A percentile compares a stretch with the other conserved stretches of the same genome.
These are phyloP conservation scores for Shinisaurus crocodilurus DNA, from an alignment of 2,113 vertebrate species.

Conservation along the genomic window DNA sequence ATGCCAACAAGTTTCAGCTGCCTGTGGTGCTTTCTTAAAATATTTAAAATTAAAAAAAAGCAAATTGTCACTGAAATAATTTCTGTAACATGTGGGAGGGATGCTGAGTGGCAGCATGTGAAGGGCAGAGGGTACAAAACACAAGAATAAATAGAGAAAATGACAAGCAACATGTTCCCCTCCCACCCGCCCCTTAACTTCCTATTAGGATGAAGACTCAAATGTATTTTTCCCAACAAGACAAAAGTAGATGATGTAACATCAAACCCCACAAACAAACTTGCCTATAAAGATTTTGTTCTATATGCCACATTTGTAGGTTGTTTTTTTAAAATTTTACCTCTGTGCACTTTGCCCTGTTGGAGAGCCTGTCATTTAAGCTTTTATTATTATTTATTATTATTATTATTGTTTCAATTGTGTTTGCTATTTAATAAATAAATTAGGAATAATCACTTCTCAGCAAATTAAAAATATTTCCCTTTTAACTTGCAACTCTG, in stretches of 20 bases:
- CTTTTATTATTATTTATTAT: too few species aligned
- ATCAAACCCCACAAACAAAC: constrained; percentile 87
- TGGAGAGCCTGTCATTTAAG: constrained; percentile 85
- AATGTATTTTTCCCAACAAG: constrained; percentile 86
- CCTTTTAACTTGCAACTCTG: constrained; percentile 91
- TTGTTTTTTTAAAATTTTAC: constrained; percentile 81
- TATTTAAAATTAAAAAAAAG: constrained; percentile 15
- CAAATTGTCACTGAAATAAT: too few species aligned
- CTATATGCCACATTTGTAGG: constrained; percentile 21
- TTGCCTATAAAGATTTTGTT: constrained; percentile 44
- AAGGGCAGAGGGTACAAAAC: constrained; percentile 64
- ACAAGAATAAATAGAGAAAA: constrained; percentile 84
- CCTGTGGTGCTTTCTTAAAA: constrained; percentile 8
- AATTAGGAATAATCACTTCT: constrained; percentile 87
- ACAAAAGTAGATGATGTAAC: constrained; percentile 90
- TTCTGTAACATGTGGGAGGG: background rate
- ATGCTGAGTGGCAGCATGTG: constrained; percentile 30
- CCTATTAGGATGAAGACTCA: constrained; percentile 42
- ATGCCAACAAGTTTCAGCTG: background rate
- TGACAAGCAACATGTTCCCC: constrained; percentile 71
- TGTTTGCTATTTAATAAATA: constrained; percentile 85
- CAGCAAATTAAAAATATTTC: constrained; percentile 84
- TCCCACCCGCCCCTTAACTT: constrained; percentile 61
- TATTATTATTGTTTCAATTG: constrained; percentile 79
- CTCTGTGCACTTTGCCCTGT: constrained; percentile 87